Evolutionary conservation across 2,888 invertebrate genomes (phyloP).

Genomic region (Zygothrica quintamaculata): DNA sequence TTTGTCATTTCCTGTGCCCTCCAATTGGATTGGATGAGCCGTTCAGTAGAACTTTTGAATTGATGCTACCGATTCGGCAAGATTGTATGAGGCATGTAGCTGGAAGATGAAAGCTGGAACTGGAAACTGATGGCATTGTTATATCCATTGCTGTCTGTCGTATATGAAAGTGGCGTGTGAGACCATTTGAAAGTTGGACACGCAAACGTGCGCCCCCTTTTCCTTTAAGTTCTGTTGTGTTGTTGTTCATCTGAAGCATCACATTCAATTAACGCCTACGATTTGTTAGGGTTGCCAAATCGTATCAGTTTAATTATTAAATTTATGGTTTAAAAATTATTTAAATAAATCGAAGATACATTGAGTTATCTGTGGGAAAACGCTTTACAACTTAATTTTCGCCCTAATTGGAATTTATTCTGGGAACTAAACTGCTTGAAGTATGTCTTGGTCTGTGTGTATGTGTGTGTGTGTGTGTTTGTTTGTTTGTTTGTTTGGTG

Average conservation of each 20-base stretch:
- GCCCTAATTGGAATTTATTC: conserved; percentile 44
- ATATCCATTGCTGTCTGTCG: conserved; percentile 22
- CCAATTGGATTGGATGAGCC: conserved; percentile 38
- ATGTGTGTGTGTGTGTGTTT: conserved; percentile 4
- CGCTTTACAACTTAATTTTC: conserved; percentile 50
- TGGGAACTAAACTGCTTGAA: conserved; percentile 37
- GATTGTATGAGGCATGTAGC: not conserved
- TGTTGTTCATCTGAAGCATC: conserved; percentile 35
- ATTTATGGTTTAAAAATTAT: conserved; percentile 33
- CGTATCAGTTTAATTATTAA: conserved; percentile 44
- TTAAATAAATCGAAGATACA: conserved; percentile 68
- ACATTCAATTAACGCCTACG: conserved; percentile 59
- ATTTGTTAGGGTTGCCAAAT: conserved; percentile 67
- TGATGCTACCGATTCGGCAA: conserved; percentile 19
- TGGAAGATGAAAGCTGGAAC: not conserved
- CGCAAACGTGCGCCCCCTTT: conserved; percentile 61
- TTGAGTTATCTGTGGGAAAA: conserved; percentile 63
- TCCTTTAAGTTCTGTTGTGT: conserved; percentile 37
- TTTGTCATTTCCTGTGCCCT: conserved; percentile 64
- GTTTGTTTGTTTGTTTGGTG: conserved; percentile 7
- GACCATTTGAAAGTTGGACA: conserved; percentile 43
- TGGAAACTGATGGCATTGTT: conserved; percentile 40
- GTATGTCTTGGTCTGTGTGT: not conserved
- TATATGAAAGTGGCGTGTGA: conserved; percentile 25
- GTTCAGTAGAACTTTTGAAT: conserved; percentile 34